Conservation (phyloP, 2,113 vertebrate genomes). For the Coreoperca whiteheadi region DNA sequence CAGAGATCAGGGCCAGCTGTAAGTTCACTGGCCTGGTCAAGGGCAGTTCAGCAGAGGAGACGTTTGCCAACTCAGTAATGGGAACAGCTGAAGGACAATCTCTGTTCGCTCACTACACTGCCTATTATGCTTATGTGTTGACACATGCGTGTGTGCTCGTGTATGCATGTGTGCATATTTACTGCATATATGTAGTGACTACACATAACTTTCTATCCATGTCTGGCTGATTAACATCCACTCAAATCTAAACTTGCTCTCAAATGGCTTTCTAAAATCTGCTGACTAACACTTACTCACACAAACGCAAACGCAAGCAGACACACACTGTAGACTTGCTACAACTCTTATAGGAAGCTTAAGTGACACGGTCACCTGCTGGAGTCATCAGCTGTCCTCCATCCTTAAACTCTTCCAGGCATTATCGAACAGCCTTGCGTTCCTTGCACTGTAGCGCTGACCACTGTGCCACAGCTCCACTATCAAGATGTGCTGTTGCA, state of each 20-base stretch:
- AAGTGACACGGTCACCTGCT: conserved; percentile 50
- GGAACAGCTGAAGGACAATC: not conserved
- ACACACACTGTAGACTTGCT: conserved; percentile 18
- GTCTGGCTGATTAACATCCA: not conserved
- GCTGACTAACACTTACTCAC: conserved; percentile 18
- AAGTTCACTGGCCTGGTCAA: not conserved
- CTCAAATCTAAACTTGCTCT: conserved; percentile 6
- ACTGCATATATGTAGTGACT: not conserved
- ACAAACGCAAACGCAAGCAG: conserved; percentile 38
- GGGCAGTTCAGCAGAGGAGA: not conserved
- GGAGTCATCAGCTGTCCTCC: conserved; percentile 57
- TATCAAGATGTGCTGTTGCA: conserved; percentile 70
- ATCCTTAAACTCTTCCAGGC: conserved; percentile 42
- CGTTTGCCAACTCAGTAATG: not conserved
- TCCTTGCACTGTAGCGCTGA: conserved; percentile 34
- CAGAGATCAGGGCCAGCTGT: not conserved
- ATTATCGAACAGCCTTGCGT: conserved; percentile 42
- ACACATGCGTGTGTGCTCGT: not conserved
- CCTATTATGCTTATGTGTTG: not conserved
- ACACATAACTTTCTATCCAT: not conserved
- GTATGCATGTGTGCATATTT: not conserved
- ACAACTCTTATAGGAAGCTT: not conserved
- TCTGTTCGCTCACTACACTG: not conserved
- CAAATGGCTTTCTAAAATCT: conserved; percentile 16
- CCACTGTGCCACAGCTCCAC: conserved; percentile 40